Conservation (phyloP, 2,797 vertebrate genomes). For the Danio aesculapii region DNA sequence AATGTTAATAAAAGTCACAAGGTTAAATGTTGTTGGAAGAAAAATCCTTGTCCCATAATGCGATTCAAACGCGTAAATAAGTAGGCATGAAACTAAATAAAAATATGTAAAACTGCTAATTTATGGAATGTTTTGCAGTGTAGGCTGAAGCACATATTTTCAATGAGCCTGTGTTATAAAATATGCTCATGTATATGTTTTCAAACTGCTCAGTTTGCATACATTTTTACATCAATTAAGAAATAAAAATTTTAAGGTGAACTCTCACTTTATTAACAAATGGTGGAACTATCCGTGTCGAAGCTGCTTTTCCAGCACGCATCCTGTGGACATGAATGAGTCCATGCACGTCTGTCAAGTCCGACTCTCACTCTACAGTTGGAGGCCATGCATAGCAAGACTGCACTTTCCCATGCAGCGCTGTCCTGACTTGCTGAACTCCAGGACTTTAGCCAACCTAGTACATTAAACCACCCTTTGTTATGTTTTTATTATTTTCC, state of each 20-base stretch:
- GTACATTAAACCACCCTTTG: conserved; percentile 59
- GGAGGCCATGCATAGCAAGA: conserved; percentile 55
- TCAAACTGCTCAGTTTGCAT: too few relatives aligned
- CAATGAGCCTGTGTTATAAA: too few relatives aligned
- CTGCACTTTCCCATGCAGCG: conserved; percentile 59
- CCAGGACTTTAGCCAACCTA: conserved; percentile 68
- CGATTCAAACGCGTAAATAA: too few relatives aligned
- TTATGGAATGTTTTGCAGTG: too few relatives aligned
- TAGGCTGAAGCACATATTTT: too few relatives aligned
- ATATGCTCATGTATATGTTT: too few relatives aligned
- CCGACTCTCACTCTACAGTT: conserved; percentile 58
- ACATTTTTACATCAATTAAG: too few relatives aligned
- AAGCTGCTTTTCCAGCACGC: conserved; percentile 31
- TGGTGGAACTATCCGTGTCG: neutral
- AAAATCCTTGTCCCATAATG: too few relatives aligned
- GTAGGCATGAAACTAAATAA: too few relatives aligned
- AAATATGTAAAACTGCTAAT: too few relatives aligned
- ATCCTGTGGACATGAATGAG: conserved; percentile 41
- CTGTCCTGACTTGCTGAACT: conserved; percentile 66
- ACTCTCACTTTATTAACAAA: conserved; percentile 27
- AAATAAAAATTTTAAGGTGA: neutral
- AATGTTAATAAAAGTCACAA: too few relatives aligned
- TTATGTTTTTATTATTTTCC: conserved; percentile 40
- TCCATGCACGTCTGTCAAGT: conserved; percentile 47
- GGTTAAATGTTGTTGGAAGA: too few relatives aligned